Evolutionary conservation across 2,888 invertebrate genomes (phyloP), one percentile per base, ranked within the genome.

Genomic region (Rotaria socialis): DNA sequence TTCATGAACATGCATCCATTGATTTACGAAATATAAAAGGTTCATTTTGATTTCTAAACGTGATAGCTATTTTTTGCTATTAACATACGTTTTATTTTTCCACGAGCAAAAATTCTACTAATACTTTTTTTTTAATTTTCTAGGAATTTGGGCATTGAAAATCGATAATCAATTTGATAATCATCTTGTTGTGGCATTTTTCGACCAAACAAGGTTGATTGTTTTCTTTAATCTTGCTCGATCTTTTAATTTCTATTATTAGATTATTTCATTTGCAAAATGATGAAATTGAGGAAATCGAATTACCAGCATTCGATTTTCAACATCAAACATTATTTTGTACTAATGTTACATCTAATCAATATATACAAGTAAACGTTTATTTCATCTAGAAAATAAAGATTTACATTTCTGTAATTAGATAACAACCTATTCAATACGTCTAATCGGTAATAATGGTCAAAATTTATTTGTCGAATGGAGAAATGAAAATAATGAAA

Each of bases 251-350:
- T 24, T 27, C 52, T 24, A 22, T 10, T 47, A 0, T 41, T 24
- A 80, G 80, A 80, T n/a, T 80, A 14, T 80, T 80, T 43, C n/a
- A 80, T 43, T 80, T 80, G 47, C 80, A 80, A 80, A 80, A 96
- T 0, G 98, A 98, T 90, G 98, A 98, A 91, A 96, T 98, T 0
- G 98, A 99, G 91, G 98, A 99, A 91, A 96, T 96, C 0, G 96
- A 97, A 89, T 94, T 97, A 88, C 93, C 94, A 86, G 97, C 97
- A 0, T 96, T 98, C 90, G 93, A 95, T 50, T 94, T 95, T 5
- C 95, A 96, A 89, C 94, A 95, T 89, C 97, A 97, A 91, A 97
- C 98, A 0, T 95, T 97, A 90, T 96, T 94, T 90, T 96, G 97
- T 87, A 95, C 96, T 1, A 97, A 97, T 91, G 96, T 97, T 11